Conservation (phyloP, 2,888 invertebrate genomes). For the Bugula neritina region DNA sequence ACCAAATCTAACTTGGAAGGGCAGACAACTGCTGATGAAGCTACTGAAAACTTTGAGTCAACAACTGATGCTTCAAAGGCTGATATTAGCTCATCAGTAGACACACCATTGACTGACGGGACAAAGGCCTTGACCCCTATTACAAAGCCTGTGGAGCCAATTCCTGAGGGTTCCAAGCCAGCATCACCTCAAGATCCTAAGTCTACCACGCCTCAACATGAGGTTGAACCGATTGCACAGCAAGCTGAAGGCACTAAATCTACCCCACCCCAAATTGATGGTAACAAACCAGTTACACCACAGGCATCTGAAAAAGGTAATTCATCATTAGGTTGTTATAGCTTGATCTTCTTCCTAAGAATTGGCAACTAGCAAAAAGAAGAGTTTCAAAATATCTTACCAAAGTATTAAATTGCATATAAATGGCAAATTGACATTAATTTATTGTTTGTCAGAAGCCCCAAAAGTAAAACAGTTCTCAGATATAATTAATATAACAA, state of each 20-base stretch:
- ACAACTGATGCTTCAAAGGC: not conserved
- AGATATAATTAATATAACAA: too few species aligned
- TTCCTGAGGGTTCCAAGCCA: not conserved
- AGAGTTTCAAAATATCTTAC: too few species aligned
- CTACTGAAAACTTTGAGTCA: slow-evolving; percentile 6
- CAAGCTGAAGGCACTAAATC: not conserved
- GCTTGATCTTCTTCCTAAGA: too few species aligned
- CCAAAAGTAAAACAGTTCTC: too few species aligned
- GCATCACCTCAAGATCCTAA: not conserved
- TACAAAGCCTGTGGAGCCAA: not conserved
- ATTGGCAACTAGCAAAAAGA: too few species aligned
- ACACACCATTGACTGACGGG: not conserved
- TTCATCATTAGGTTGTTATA: too few species aligned
- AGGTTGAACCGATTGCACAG: not conserved
- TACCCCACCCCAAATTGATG: not conserved
- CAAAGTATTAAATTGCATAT: too few species aligned
- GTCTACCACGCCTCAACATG: not conserved
- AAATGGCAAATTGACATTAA: too few species aligned
- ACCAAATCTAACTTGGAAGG: not conserved
- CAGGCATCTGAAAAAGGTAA: not conserved
- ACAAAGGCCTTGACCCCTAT: not conserved
- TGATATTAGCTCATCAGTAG: not conserved
- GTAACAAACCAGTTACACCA: not conserved
- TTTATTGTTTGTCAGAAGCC: too few species aligned
- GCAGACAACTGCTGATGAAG: not conserved